Conservation (phyloP, 1,140 invertebrate species). For the Nephotettix cincticeps region DNA sequence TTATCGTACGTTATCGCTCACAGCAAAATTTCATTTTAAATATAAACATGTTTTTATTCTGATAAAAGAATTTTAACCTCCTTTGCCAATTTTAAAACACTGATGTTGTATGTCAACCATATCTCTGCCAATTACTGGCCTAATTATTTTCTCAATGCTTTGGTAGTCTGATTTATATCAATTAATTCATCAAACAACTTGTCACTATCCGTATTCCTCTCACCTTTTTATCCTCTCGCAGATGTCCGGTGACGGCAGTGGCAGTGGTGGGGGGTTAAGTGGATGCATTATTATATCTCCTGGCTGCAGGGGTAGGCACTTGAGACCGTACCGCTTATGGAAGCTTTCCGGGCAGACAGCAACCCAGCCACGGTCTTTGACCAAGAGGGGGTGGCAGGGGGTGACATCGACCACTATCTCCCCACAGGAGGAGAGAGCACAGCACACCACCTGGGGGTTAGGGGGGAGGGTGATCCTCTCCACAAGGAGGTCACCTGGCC, state of each 20-base stretch:
- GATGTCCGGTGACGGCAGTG: conserved; percentile 36
- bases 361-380: conserved; percentile 36
- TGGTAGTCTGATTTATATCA: no score
- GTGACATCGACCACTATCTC: conserved; percentile 29
- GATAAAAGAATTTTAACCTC: no score
- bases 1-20: no score
- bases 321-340: conserved; percentile 30
- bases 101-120: no score
- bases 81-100: no score
- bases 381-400: conserved; percentile 29
- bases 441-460: conserved; percentile 7
- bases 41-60: no score
- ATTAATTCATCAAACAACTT: no score
- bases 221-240: conserved; percentile 40
- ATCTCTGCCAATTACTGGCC: no score
- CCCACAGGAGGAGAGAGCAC: not conserved
- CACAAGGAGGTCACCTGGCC: conserved; percentile 31
- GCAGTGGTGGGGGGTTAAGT: not conserved
- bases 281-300: conserved; percentile 33
- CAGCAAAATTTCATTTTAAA: no score
- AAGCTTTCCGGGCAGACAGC: conserved; percentile 32
- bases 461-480: conserved; percentile 20
- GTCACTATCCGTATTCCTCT: no score
- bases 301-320: conserved; percentile 31
- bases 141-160: no score